Evolutionary conservation across 2,113 vertebrate genomes (phyloP).

Genomic region (Shinisaurus crocodilurus): DNA sequence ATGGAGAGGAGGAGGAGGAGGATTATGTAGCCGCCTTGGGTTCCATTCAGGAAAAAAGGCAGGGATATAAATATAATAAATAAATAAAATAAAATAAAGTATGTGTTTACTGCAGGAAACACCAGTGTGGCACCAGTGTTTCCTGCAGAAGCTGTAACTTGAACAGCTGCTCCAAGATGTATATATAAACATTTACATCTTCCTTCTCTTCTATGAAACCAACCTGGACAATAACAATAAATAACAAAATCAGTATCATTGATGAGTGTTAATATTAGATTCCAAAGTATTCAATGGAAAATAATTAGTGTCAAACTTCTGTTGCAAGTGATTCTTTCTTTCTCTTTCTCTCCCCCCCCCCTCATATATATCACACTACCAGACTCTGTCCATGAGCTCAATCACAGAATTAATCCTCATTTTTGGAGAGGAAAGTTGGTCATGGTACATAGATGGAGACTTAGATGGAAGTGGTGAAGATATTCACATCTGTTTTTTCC

Average conservation of each 20-base stretch:
- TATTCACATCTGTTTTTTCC: not conserved
- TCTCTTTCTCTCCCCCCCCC: no score
- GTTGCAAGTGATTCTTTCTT: not conserved
- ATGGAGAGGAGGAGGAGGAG: no score
- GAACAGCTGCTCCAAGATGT: not conserved
- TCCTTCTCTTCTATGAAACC: not conserved
- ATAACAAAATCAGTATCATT: not conserved
- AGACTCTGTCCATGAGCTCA: not conserved
- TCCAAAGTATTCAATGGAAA: not conserved
- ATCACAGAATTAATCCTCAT: not conserved
- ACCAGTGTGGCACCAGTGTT: not conserved
- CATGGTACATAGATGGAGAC: not conserved
- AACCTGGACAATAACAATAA: not conserved
- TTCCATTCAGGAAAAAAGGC: no score
- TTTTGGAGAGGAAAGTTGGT: not conserved
- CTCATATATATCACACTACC: not conserved
- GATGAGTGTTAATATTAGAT: not conserved
- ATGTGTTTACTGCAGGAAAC: not conserved
- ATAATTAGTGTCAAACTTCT: not conserved
- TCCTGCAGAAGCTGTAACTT: not conserved
- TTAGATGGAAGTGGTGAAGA: not conserved
- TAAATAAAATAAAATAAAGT: no score
- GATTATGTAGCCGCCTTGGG: no score
- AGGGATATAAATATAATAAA: no score
- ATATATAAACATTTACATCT: not conserved